Conservation (phyloP, 2,888 invertebrate genomes). For the Rhamnusium bicolor region DNA sequence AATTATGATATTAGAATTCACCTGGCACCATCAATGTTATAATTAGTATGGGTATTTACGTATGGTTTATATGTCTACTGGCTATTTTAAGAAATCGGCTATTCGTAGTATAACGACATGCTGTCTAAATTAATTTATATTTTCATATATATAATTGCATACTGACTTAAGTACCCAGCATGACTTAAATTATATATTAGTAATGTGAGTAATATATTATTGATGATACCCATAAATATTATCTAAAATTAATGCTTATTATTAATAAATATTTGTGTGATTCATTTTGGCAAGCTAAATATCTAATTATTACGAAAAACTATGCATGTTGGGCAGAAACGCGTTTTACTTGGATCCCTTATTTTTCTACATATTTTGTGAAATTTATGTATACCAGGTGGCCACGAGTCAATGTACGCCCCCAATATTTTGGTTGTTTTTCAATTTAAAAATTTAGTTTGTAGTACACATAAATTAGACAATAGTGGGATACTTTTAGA, state of each 20-base stretch:
- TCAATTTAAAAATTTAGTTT: too few species aligned
- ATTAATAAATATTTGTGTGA: conserved; percentile 6
- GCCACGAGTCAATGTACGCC: too few species aligned
- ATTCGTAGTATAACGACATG: conserved; percentile 40
- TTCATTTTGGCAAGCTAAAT: not conserved
- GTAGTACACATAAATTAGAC: too few species aligned
- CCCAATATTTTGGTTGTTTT: too few species aligned
- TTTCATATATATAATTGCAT: conserved; percentile 39
- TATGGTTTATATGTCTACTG: conserved; percentile 33
- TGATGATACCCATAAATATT: conserved; percentile 10
- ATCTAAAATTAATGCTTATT: conserved; percentile 22
- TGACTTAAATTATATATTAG: conserved; percentile 17
- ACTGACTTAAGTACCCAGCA: conserved; percentile 16
- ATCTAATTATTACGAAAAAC: too few species aligned
- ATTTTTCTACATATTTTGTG: too few species aligned
- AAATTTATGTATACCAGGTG: too few species aligned
- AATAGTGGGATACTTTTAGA: too few species aligned
- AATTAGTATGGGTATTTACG: conserved; percentile 35
- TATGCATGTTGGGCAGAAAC: too few species aligned
- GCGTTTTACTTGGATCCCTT: too few species aligned
- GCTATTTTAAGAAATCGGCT: conserved; percentile 38
- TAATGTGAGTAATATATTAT: conserved; percentile 18
- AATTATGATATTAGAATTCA: conserved; percentile 34
- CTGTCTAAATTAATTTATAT: conserved; percentile 38
- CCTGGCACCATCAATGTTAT: conserved; percentile 35